Percentiles rank a stretch among this genome's conserved stretches.
phyloP scores from a whole-genome alignment of 2,113 vertebrate species.

The Pipa parva region DNA sequence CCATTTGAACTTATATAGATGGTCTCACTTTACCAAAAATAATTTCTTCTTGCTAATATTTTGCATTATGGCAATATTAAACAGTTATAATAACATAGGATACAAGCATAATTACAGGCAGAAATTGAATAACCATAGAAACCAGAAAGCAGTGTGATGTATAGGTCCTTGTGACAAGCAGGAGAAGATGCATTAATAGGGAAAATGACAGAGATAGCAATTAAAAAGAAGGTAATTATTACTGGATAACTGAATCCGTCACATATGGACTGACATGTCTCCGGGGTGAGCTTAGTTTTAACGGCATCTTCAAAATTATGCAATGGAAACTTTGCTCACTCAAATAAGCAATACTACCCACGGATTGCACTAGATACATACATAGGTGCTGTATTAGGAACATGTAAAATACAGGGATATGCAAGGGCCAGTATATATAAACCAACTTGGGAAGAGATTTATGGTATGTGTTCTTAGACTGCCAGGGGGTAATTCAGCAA shows the following conservation, averaged over 20 bases:
- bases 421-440: too few species aligned
- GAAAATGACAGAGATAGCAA: conserved; percentile 16
- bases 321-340: not conserved
- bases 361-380: too few species aligned
- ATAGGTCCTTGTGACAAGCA: not conserved
- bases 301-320: not conserved
- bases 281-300: not conserved
- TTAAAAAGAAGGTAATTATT: conserved; percentile 8
- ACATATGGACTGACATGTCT: conserved; percentile 24
- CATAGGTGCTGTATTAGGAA: too few species aligned
- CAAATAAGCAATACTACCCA: too few species aligned
- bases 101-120: not conserved
- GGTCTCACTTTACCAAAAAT: too few species aligned
- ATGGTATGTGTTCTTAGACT: too few species aligned
- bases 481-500: too few species aligned
- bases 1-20: too few species aligned
- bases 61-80: not conserved
- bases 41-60: not conserved
- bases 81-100: not conserved
- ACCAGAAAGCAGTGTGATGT: conserved; percentile 2
- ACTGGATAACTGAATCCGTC: conserved; percentile 1
- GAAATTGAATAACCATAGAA: conserved; percentile 11
- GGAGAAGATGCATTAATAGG: conserved; percentile 10
- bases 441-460: too few species aligned
- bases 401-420: too few species aligned